Evolutionary conservation across 2,113 vertebrate species (phyloP), one percentile per base, ranked within the genome.

Genomic region (Nibea albiflora): DNA sequence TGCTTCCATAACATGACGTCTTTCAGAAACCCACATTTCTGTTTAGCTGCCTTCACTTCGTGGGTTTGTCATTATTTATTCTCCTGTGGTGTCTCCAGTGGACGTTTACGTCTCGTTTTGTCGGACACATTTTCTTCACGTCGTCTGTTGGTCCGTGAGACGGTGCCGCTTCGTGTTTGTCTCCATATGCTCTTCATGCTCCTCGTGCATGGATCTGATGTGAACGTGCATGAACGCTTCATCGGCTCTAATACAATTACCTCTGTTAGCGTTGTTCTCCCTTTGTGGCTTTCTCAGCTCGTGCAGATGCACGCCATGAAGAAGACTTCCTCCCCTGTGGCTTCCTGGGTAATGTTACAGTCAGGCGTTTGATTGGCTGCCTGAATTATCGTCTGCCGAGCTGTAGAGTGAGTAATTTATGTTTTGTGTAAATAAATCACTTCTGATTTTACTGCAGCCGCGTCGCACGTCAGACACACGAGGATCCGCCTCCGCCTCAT

Each of bases 181-280:
- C 52, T 84, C 84, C 87, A 68, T 88, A 74, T 87, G 78, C 65
- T 35, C 31, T 1, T 35, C 31, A 6, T 35, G 31, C 31, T 35
- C 31, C 31, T 35, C 31, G 31, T 35, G 76, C 82, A 10, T 53
- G 67, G 14, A 47, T 73, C 63, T 39, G 68, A 86, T 65, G 24
- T 42, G 44, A 71, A n/a, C 66, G 54, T 73, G 84, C 87, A 63
- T 80, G 78, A 85, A 56, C 26, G 87, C 68, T 76, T 91, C 81
- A 61, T 86, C 65, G 39, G 64, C 73, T 77, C 63, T 84, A 35
- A 90, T 85, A 61, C 87, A 86, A 89, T 89, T 85, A 80, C 82
- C 26, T 81, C 77, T 46, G 75, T 78, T 77, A 63, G 73, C n/a
- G 15, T 76, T 75, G 67, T 71, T 75, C 15, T 80, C 68, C 78